A percentile compares a stretch with the other conserved stretches of the same genome.
Conservation (phyloP, 2,888 invertebrate species). For the Megaustenia siamemsis region DNA sequence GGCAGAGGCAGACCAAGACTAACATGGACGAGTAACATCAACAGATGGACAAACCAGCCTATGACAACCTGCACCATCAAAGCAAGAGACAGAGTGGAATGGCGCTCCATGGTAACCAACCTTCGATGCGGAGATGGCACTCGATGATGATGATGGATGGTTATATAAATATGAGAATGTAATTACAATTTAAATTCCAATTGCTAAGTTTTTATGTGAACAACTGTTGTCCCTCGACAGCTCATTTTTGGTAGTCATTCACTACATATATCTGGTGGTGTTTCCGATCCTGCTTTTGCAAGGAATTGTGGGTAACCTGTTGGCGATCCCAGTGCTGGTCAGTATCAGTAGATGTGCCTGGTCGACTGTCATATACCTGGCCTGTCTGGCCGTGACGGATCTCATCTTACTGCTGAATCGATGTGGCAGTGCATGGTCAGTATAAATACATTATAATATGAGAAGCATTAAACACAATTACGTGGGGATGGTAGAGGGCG, state of each 20-base stretch:
- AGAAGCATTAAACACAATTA: too few relatives aligned
- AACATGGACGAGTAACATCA: too few relatives aligned
- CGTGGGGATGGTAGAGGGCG: too few relatives aligned
- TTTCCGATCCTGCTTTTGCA: conserved; percentile 75
- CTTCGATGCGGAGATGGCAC: not conserved
- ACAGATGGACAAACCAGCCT: not conserved
- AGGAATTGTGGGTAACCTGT: conserved; percentile 78
- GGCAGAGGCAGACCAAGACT: too few relatives aligned
- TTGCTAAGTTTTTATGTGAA: not conserved
- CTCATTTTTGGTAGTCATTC: not conserved
- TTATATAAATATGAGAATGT: too few relatives aligned
- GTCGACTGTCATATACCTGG: conserved; percentile 77
- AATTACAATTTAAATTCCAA: not conserved
- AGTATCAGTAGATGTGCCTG: conserved; percentile 72
- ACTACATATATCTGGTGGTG: conserved; percentile 59
- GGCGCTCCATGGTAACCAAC: too few relatives aligned
- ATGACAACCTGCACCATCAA: not conserved
- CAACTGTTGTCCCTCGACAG: not conserved
- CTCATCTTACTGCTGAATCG: conserved; percentile 73
- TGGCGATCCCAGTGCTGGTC: conserved; percentile 74
- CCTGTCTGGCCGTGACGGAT: conserved; percentile 70
- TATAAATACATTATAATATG: too few relatives aligned
- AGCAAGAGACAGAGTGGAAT: not conserved
- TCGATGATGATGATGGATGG: not conserved
- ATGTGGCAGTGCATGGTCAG: conserved; percentile 75